These are phyloP conservation scores for Chironex yamaguchii DNA, from an alignment of 30 jellyfish, hydroid and myxozoan species.

Conservation along the genomic window DNA sequence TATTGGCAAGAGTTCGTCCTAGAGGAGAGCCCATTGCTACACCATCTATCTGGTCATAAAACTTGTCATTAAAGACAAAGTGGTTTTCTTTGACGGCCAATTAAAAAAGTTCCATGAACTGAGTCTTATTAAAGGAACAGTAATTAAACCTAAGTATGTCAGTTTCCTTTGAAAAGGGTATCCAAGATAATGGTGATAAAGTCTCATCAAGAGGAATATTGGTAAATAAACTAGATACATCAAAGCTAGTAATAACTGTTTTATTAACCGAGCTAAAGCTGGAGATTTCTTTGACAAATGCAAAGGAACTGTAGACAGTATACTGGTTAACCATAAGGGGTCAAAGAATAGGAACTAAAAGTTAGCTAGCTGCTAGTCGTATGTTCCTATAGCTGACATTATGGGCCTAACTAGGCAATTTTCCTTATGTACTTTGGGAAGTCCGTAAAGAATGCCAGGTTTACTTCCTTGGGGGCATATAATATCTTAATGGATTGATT, in stretches of 20 bases:
- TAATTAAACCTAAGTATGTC: not conserved
- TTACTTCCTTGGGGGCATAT: no score
- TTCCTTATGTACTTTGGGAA: constrained; percentile 28
- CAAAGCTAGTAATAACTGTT: constrained; percentile 1
- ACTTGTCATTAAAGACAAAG: constrained; percentile 24
- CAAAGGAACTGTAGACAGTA: constrained; percentile 9
- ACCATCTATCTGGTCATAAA: constrained; percentile 53
- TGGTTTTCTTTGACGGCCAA: constrained; percentile 27
- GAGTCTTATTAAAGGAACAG: constrained; percentile 2
- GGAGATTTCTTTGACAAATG: constrained; percentile 9
- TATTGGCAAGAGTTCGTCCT: constrained; percentile 51
- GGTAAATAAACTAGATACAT: constrained; percentile 11
- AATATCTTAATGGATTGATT: no score
- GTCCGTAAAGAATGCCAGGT: constrained; percentile 36
- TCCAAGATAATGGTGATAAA: not conserved
- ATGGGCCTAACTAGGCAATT: constrained; percentile 17
- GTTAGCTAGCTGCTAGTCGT: constrained; percentile 7
- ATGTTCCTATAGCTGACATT: constrained; percentile 21
- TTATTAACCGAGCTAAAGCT: not conserved
- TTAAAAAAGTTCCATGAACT: constrained; percentile 2
- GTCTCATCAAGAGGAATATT: constrained; percentile 25
- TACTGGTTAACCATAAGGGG: not conserved
- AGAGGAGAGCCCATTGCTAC: constrained; percentile 74
- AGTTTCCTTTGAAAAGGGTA: not conserved
- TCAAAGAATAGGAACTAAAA: constrained; percentile 22